Evolutionary conservation across 2,113 vertebrate genomes (phyloP), one percentile per base, ranked within the genome.

Genomic region (Serinus canaria): DNA sequence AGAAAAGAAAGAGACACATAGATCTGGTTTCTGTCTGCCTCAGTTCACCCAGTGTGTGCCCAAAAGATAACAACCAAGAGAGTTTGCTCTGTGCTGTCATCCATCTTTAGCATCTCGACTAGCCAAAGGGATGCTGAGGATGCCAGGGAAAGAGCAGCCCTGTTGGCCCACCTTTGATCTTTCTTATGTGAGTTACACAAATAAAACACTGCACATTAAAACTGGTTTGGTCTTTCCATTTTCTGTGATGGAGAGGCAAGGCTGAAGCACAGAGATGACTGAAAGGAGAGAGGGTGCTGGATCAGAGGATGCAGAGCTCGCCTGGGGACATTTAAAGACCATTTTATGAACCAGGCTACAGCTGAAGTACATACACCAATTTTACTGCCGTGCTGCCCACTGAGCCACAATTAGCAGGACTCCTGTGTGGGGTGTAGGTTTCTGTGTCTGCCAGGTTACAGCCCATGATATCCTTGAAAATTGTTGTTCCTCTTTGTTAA

Each of bases 21-120:
- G 73, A 30, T 92, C 93, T 96, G 76, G 18, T 84, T 96, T 95
- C 73, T 92, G 46, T 93, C 83, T 89, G 49, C 73, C 83, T 92
- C 73, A 89, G 83, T 68, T 94, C 49, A 69, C 89, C 30, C 88
- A 82, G 7, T 7, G 20, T 79, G 46, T 53, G 37, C 64, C 86
- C 46, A 78, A 60, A 89, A 89, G 79, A 93, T 89, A 96, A 93
- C 52, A 96, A 93, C 52, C 43, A 80, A 44, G 82, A 79, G 66
- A 68, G 62, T 81, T 30, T 78, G 76, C 15, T 70, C 72, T 59
- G 0, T 52, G 73, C 60, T 94, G 76, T 90, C 88, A 90, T 46
- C 53, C 2, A 0, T 52, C 78, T 88, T 76, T 68, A 92, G 47
- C 52, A 86, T 87, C 92, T 83, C 7, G 2, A 22, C 28, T 60